Evolutionary conservation across 92 coral and sea anemone species (phyloP).

Genomic region (Anthopleura xanthogrammica): DNA sequence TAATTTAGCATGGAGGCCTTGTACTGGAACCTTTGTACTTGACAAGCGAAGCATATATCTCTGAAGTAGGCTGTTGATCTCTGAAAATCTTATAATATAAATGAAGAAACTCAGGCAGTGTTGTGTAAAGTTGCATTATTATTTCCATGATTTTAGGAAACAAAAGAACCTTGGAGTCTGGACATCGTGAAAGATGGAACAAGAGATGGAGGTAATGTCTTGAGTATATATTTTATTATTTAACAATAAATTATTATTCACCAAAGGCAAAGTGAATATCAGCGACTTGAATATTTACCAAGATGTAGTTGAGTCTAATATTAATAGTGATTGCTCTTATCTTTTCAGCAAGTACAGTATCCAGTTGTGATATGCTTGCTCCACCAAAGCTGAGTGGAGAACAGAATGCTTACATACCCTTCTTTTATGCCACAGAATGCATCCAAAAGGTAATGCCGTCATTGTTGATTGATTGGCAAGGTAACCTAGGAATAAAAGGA

Average conservation of each 20-base stretch:
- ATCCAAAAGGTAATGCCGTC: slow-evolving; percentile 71
- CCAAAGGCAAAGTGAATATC: too few species aligned
- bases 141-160: neutral
- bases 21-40: too few species aligned
- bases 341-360: slow-evolving; percentile 35
- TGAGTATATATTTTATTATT: too few species aligned
- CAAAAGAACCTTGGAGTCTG: neutral
- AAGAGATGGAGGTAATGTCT: slow-evolving; percentile 25
- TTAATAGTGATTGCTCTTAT: neutral
- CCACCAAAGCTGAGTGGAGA: slow-evolving; percentile 87
- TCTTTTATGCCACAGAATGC: slow-evolving; percentile 85
- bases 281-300: too few species aligned
- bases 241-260: too few species aligned
- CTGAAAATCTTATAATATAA: too few species aligned
- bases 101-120: too few species aligned
- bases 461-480: neutral
- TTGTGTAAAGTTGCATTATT: neutral
- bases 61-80: too few species aligned
- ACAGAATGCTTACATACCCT: slow-evolving; percentile 95
- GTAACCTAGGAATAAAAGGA: neutral
- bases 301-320: too few species aligned
- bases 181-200: slow-evolving; percentile 3
- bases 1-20: too few species aligned
- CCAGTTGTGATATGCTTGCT: slow-evolving; percentile 88
- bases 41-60: too few species aligned